phyloP scores from a whole-genome alignment of 2,888 invertebrate species.

The Synanthedon andrenaeformis region DNA sequence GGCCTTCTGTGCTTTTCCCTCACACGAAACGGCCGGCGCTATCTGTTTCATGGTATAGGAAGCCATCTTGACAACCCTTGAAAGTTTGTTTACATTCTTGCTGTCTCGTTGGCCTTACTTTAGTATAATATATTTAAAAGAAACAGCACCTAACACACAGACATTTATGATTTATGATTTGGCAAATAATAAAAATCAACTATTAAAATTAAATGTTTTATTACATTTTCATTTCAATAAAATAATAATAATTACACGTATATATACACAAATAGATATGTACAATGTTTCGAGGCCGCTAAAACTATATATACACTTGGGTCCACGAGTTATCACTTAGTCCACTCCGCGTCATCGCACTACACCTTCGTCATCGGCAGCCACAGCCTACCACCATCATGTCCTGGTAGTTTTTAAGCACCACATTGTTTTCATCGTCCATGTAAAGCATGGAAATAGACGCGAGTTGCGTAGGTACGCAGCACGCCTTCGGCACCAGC shows the following conservation, averaged over 20 bases:
- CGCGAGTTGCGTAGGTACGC: slow-evolving; percentile 94
- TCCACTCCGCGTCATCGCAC: slow-evolving; percentile 34
- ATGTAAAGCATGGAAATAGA: slow-evolving; percentile 97
- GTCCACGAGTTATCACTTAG: slow-evolving; percentile 63
- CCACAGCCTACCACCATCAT: slow-evolving; percentile 99
- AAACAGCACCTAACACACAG: no score
- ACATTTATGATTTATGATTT: no score
- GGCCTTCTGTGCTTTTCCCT: no score
- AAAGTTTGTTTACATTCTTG: no score
- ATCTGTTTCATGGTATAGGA: no score
- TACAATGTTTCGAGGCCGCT: slow-evolving; percentile 60
- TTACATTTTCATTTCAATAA: slow-evolving; percentile 65
- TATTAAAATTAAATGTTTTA: slow-evolving; percentile 55
- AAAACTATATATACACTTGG: slow-evolving; percentile 63
- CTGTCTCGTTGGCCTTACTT: no score
- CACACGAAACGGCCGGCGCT: no score
- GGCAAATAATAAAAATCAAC: slow-evolving; percentile 2
- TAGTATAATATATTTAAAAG: no score
- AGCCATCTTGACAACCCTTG: no score
- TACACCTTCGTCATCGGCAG: slow-evolving; percentile 82
- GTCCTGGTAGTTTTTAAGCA: slow-evolving; percentile 98
- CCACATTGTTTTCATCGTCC: slow-evolving; percentile 94
- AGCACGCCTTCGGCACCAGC: slow-evolving; percentile 95
- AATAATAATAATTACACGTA: slow-evolving; percentile 68
- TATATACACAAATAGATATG: slow-evolving; percentile 63